phyloP scores from a whole-genome alignment of 1,140 invertebrate species.

The Theocolax elegans region DNA sequence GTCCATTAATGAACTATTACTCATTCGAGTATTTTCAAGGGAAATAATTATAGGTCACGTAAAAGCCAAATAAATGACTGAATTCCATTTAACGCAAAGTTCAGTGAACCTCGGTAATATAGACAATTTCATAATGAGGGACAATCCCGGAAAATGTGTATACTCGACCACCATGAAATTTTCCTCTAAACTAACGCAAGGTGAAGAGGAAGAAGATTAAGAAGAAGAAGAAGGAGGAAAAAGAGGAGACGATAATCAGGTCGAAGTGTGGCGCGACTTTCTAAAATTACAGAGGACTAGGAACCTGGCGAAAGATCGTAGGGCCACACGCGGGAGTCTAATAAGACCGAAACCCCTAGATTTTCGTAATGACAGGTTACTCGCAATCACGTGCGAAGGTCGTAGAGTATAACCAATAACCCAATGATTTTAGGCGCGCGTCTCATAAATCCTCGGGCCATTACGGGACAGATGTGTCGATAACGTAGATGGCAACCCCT shows the following conservation, averaged over 20 bases:
- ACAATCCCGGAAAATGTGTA: background rate
- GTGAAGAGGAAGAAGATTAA: background rate
- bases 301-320: background rate
- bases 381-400: conserved; percentile 42
- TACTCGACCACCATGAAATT: background rate
- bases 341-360: conserved; percentile 21
- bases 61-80: no score
- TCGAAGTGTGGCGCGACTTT: background rate
- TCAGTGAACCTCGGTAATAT: conserved; percentile 2
- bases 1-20: no score
- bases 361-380: conserved; percentile 57
- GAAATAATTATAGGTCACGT: no score
- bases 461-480: conserved; percentile 65
- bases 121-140: background rate
- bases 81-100: no score
- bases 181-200: background rate
- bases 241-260: background rate
- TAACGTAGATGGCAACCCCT: conserved; percentile 48
- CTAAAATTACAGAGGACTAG: background rate
- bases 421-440: conserved; percentile 62
- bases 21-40: no score
- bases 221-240: background rate
- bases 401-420: conserved; percentile 46
- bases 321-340: conserved; percentile 37
- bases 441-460: conserved; percentile 60